Base-by-base conservation (phyloP, 1,140 invertebrate species). In the Paraescarpia echinospica region DNA sequence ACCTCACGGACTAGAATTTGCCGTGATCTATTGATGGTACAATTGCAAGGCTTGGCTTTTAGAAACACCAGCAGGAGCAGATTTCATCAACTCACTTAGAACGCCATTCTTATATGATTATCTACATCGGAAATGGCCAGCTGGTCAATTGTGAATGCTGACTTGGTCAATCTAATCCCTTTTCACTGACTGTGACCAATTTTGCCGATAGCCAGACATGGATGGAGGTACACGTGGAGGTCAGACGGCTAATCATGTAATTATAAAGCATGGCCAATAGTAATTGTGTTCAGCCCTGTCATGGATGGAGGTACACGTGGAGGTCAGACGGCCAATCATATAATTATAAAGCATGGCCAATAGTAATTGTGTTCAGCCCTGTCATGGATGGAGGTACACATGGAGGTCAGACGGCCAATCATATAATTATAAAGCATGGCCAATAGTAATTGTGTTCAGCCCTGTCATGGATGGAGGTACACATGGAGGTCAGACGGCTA, bases 171-270 rank as follows among this genome's bases (percentile, higher is more conserved):
- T 41, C n/a, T 91, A 91, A 91, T 34, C 90, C 33, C n/a, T 91
- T 91, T 91, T 91, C 90, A 92, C 33, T 27, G 48, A 35, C n/a
- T 91, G n/a, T n/a, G 34, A 22, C 90, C 41, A 48, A 31, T 91
- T 91, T 27, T 35, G 34, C 4, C 4, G 34, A 35, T 14, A 34
- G 33, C 31, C 90, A 91, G 41, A 31, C 31, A 31, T 48, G 41
- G 14, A 91, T 91, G 9, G 9, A 77, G 59, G 59, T 31, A 1
- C 18, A 31, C 2, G 18, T 77, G 27, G 59, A 77, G 22, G 59
- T 77, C 59, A 77, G 59, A 77, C 18, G 22, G 22, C 59, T 77
- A 77, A 12, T 77, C 59, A 77, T 31, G 22, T 18, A n/a, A n/a
- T n/a, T n/a, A 5, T 0, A 27, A 0, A 5, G 59, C 59, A 27